Base-by-base conservation (phyloP, 2,797 vertebrate species). In the Platalea minor region DNA sequence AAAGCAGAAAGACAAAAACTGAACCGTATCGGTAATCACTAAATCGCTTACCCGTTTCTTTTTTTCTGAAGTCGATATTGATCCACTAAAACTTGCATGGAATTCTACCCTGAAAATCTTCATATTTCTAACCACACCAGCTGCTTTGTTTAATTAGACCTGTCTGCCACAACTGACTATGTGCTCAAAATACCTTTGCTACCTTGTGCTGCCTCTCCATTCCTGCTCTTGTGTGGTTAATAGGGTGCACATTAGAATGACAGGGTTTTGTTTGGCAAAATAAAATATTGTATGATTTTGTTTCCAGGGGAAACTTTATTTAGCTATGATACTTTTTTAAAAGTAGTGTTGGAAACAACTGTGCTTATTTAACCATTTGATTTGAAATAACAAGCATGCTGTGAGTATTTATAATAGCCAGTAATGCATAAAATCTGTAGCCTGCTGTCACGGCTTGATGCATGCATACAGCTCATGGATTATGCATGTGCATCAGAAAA, bases 1-100 rank as follows among this genome's bases (percentile, higher is more conserved):
- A 97, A 78, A 97, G 95, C 95, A 99, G 99, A 99, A 98, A 99
- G 98, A 98, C 98, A 98, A 98, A 96, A 98, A 99, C 99, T 95
- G 99, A 99, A 97, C 99, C 99, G 67, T 99, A 99, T 99, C 99
- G 99, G 99, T 99, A 99, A 99, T 98, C 97, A 98, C 98, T 98
- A 98, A 98, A 97, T 97, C 97, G 97, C 98, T 98, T 98, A 97
- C 97, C 76, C 96, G 0, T 97, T 96, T 95, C 91, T 95, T 85
- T 88, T 65, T 92, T 91, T 65, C 94, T 93, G 86, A 67, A 85
- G 57, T 86, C 78, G n/a, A 35, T 97, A 97, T 91, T 98, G 93
- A 98, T 93, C 93, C 97, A 96, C 96, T 98, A 96, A 97, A 94
- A 73, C 69, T 61, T 92, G 96, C 97, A 97, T 97, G 93, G 63